Percentiles rank a stretch among this genome's conserved stretches.
phyloP scores from a whole-genome alignment of 2,797 vertebrate genomes.

The Anableps anableps region DNA sequence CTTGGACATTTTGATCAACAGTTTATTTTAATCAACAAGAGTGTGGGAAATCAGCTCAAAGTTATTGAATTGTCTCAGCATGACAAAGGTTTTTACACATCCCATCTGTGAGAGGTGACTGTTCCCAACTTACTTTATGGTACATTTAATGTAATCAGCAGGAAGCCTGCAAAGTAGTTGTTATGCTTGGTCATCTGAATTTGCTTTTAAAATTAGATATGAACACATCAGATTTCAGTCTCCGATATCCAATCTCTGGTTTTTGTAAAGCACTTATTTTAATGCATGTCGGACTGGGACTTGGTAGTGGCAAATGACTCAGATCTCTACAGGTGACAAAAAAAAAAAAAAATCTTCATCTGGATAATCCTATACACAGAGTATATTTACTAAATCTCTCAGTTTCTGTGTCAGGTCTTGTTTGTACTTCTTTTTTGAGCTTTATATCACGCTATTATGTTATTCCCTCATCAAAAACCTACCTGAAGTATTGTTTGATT shows the following conservation, averaged over 20 bases:
- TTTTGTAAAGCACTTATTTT: not conserved
- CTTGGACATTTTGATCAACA: conserved; percentile 41
- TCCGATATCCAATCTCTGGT: too few relatives aligned
- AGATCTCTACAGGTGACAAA: not conserved
- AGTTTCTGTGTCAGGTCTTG: not conserved
- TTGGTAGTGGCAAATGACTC: not conserved
- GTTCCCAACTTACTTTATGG: conserved; percentile 5
- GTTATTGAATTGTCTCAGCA: conserved; percentile 23
- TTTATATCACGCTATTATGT: too few relatives aligned
- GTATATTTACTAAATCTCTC: not conserved
- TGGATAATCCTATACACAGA: not conserved
- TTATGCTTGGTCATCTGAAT: not conserved
- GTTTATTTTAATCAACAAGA: conserved; percentile 48
- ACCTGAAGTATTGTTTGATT: too few relatives aligned
- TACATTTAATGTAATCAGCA: not conserved
- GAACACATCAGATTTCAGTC: too few relatives aligned
- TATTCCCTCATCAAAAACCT: too few relatives aligned
- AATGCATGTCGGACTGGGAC: not conserved
- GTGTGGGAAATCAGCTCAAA: conserved; percentile 27
- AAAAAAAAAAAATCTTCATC: not conserved
- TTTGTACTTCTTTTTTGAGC: too few relatives aligned
- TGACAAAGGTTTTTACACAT: conserved; percentile 29
- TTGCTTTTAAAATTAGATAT: not conserved
- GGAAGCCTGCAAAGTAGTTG: not conserved
- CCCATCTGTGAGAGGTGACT: not conserved